These are phyloP conservation scores for Gibbula magus DNA, from an alignment of 2,888 invertebrate genomes.

Conservation along the genomic window DNA sequence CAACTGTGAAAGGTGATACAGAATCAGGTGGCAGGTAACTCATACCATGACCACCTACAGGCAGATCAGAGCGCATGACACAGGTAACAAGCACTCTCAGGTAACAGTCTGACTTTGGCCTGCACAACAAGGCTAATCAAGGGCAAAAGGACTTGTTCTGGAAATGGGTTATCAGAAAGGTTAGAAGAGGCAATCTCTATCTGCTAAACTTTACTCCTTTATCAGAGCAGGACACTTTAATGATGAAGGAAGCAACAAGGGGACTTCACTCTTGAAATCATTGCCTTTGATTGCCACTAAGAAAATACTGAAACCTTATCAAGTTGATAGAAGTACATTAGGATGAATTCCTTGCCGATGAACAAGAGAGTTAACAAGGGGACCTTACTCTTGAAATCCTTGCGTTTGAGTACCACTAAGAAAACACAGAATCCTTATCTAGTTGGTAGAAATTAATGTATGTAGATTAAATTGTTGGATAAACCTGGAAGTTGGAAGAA, in stretches of 20 bases:
- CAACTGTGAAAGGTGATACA: too few relatives aligned
- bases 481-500: not conserved
- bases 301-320: not conserved
- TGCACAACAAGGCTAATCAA: not conserved
- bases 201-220: not conserved
- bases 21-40: too few relatives aligned
- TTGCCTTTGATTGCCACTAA: not conserved
- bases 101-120: not conserved
- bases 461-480: not conserved
- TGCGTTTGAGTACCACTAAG: not conserved
- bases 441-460: not conserved
- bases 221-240: not conserved
- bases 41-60: too few relatives aligned
- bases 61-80: too few relatives aligned
- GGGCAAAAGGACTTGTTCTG: not conserved
- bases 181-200: too few relatives aligned
- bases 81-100: too few relatives aligned
- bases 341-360: too few relatives aligned
- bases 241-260: not conserved
- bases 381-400: not conserved
- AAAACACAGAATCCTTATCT: not conserved
- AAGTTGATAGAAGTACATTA: not conserved
- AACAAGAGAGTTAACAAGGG: not conserved
- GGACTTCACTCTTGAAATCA: not conserved
- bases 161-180: not conserved